phyloP scores from a whole-genome alignment of 1,140 invertebrate genomes.

The Drosophila arawakana region DNA sequence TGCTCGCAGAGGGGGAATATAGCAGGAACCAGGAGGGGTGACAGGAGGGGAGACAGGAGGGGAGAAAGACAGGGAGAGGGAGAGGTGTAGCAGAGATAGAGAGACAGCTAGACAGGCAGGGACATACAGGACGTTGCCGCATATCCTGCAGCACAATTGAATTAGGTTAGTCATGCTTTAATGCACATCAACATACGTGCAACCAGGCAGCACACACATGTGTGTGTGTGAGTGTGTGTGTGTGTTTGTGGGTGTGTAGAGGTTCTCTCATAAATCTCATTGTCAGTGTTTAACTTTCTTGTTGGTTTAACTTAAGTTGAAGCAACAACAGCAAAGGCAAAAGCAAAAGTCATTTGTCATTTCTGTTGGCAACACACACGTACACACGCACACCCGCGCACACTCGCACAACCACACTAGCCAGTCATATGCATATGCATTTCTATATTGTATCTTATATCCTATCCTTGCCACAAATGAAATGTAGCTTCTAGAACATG shows the following conservation, averaged over 20 bases:
- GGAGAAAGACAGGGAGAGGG: background rate
- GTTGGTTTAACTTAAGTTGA: conserved; percentile 78
- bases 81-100: background rate
- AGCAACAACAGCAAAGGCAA: conserved; percentile 50
- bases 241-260: conserved; percentile 38
- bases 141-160: conserved; percentile 82
- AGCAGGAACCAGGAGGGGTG: background rate
- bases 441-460: conserved; percentile 42
- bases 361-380: conserved; percentile 68
- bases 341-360: conserved; percentile 82
- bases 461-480: conserved; percentile 14
- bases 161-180: conserved; percentile 83
- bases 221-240: conserved; percentile 15
- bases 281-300: conserved; percentile 83
- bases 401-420: background rate
- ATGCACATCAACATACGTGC: conserved; percentile 82
- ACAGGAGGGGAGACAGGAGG: background rate
- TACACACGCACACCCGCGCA: conserved; percentile 4
- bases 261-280: conserved; percentile 76
- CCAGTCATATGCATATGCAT: conserved; percentile 38
- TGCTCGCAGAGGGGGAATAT: conserved; percentile 19
- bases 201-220: conserved; percentile 65
- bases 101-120: background rate
- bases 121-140: conserved; percentile 50
- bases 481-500: conserved; percentile 14